These are phyloP conservation scores for Papilio glaucus DNA, from an alignment of 1,140 invertebrate species.

Conservation along the genomic window DNA sequence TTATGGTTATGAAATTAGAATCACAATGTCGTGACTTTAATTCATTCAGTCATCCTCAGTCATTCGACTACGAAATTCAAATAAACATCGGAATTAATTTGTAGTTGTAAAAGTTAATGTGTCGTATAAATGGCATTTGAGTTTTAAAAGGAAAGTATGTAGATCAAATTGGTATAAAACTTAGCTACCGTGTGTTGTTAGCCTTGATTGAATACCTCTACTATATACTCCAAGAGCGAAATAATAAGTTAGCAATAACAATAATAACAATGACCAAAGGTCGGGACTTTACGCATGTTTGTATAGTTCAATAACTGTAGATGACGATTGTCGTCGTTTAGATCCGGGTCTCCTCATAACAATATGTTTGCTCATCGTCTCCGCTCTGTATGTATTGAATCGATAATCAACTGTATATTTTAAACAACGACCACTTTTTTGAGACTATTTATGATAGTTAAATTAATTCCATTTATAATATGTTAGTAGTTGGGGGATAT, in stretches of 20 bases:
- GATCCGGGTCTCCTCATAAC: constrained; percentile 24
- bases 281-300: constrained; percentile 26
- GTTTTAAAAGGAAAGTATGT: no score
- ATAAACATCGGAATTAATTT: no score
- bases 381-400: constrained; percentile 14
- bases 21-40: no score
- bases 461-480: not conserved
- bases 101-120: no score
- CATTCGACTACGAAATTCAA: no score
- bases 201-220: not conserved
- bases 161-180: no score
- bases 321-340: not conserved
- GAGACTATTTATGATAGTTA: not conserved
- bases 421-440: not conserved
- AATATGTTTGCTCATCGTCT: constrained; percentile 34
- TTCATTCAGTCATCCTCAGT: no score
- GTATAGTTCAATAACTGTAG: constrained; percentile 31
- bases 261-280: constrained; percentile 12
- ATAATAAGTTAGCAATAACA: not conserved
- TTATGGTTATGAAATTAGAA: no score
- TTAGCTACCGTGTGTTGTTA: no score
- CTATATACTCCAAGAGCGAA: not conserved
- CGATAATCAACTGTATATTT: constrained; percentile 34
- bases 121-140: no score
- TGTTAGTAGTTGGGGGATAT: not conserved